These are phyloP conservation scores for Apis laboriosa DNA, from an alignment of 1,140 invertebrate species.

Conservation along the genomic window DNA sequence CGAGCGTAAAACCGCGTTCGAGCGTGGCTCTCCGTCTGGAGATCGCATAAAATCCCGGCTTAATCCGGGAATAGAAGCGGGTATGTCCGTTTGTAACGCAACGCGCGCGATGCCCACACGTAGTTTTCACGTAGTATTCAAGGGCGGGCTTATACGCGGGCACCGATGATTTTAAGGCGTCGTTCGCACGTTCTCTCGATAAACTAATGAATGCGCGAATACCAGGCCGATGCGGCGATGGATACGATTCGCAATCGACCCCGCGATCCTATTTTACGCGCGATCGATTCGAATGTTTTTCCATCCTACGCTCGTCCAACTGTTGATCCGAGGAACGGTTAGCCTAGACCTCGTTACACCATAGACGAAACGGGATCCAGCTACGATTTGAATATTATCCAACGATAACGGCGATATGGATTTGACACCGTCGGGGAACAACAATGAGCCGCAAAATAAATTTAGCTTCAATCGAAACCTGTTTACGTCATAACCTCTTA, in stretches of 20 bases:
- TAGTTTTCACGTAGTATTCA: conserved; percentile 53
- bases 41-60: conserved; percentile 17
- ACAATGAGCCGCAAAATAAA: not conserved
- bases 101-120: conserved; percentile 45
- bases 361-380: not conserved
- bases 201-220: conserved; percentile 48
- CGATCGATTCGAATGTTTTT: conserved; percentile 18
- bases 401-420: not conserved
- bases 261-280: not conserved
- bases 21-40: not conserved
- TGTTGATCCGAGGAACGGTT: not conserved
- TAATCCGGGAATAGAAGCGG: conserved; percentile 29
- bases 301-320: not conserved
- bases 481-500: no score
- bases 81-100: conserved; percentile 18
- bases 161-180: conserved; percentile 38
- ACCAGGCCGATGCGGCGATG: conserved; percentile 7
- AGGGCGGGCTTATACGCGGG: conserved; percentile 37
- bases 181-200: conserved; percentile 34
- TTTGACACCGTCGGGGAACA: not conserved
- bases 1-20: not conserved
- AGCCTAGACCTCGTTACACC: conserved; percentile 22
- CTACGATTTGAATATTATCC: not conserved
- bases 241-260: not conserved
- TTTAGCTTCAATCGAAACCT: not conserved